Evolutionary conservation across 2,113 vertebrate species (phyloP), one percentile per base, ranked within the genome.

Genomic region (Myotis yumanensis): DNA sequence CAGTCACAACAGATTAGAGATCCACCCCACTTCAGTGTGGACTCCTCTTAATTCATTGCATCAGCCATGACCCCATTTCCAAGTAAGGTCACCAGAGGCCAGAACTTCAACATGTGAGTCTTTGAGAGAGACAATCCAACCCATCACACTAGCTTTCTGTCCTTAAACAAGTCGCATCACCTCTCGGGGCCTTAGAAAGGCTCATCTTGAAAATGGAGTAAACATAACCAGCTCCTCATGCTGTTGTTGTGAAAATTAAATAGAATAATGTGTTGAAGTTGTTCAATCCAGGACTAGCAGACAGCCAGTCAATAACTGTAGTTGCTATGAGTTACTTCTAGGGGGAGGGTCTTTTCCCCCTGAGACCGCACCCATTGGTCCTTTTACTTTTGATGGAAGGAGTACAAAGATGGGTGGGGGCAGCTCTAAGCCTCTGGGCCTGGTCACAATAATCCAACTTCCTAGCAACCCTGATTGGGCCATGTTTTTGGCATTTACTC

Each of bases 281-380:
- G 46, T 57, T 23, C 8, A 52, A 22, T 71, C 72, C 25, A 43
- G 28, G 32, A 30, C 32, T 3, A 62, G 81, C 43, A 20, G 17
- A 11, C 10, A 10, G 22, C 2, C 76, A 18, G 28, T n/a, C 46
- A 10, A 2, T 54, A 10, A 20, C 43, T 12, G 11, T 9, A 22
- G 35, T 37, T 35, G 25, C 73, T 48, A 0, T 23, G 43, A 25
- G 69, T 28, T 62, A 57, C 77, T 5, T 0, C 14, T 59, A 0
- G 7, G 12, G 25, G 46, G 40, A 4, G 0, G 14, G 8, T 3
- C 51, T 59, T n/a, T n/a, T 12, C 37, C 37, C n/a, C 52, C 22
- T 3, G 30, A 11, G 28, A n/a, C 15, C 2, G 1, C 0, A 1
- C 7, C 52, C 64, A 15, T 0, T 0, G 18, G 4, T 32, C 18